Base-by-base conservation (phyloP, 2,113 vertebrate genomes). In the Bostrychus sinensis region DNA sequence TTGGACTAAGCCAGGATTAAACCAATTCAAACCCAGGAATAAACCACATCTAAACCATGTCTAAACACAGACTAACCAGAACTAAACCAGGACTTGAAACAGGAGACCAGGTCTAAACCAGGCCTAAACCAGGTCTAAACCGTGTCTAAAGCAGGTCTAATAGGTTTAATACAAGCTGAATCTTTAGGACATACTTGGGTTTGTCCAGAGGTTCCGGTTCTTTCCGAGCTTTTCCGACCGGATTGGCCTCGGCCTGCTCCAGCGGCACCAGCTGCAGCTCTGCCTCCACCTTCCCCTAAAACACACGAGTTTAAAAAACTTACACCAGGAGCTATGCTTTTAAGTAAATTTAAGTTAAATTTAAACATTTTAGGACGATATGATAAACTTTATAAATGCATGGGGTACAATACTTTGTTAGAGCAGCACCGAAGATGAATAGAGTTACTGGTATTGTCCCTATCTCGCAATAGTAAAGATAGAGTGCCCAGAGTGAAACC, bases 121-220 rank as follows among this genome's bases (percentile, higher is more conserved):
- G 22, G 5, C 2, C 22, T 48, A 3, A 25, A 25, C 20, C 45
- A 48, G 22, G 22, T 2, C 5, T 6, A 48, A 25, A 48, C 20
- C 22, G 22, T 8, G 19, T 11, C 9, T 45, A 45, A 45, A 45
- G 2, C 9, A 2, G 19, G 22, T 6, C 22, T 25, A 23, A n/a
- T 3, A 25, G 1, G 5, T 11, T 22, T 3, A 23, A 20, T 11
- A 25, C 7, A 12, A 39, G 12, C 10, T 4, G 37, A n/a, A n/a
- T n/a, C n/a, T 39, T 45, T 1, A 19, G 42, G 20, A 23, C 91
- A 70, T 91, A 98, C 96, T 95, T 92, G 32, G 96, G 97, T 81
- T 97, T 98, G 38, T 98, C 95, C 80, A 97, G 82, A 1, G 95
- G 93, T 63, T 98, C 96, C 0, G 96, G 96, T 46, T 95, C 96